Evolutionary conservation across 2,888 invertebrate species (phyloP).

Genomic region (Alloplasta piceator): DNA sequence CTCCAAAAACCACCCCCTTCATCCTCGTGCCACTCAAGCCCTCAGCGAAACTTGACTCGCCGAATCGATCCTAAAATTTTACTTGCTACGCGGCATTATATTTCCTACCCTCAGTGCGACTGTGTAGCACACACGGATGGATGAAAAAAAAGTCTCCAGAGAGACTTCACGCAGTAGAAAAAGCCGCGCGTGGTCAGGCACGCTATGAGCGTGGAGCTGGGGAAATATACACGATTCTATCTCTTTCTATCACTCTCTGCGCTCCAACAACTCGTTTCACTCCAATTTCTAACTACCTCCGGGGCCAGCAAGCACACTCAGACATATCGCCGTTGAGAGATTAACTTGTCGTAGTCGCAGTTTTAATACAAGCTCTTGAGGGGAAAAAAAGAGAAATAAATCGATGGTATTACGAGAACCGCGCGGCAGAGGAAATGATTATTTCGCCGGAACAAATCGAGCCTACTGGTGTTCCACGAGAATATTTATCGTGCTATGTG

Average conservation of each 20-base stretch:
- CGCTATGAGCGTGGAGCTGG: slow-evolving; percentile 5
- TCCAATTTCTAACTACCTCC: slow-evolving; percentile 44
- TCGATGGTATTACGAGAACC: slow-evolving; percentile 68
- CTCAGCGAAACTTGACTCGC: slow-evolving; percentile 52
- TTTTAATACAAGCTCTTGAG: slow-evolving; percentile 75
- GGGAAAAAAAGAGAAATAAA: slow-evolving; percentile 57
- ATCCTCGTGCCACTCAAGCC: slow-evolving; percentile 50
- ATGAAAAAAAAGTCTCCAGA: slow-evolving; percentile 16
- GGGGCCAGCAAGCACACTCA: slow-evolving; percentile 25
- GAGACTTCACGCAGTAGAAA: slow-evolving; percentile 43
- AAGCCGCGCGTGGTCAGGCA: slow-evolving; percentile 56
- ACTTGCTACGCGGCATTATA: slow-evolving; percentile 39
- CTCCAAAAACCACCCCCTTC: slow-evolving; percentile 62
- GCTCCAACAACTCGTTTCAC: slow-evolving; percentile 41
- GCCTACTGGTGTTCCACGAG: slow-evolving; percentile 7
- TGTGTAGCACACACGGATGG: slow-evolving; percentile 10
- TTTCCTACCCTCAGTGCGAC: slow-evolving; percentile 5
- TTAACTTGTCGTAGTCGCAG: slow-evolving; percentile 76
- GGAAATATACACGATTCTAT: slow-evolving; percentile 32
- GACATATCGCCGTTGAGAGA: slow-evolving; percentile 76
- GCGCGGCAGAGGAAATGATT: slow-evolving; percentile 37
- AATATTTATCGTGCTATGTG: slow-evolving; percentile 13
- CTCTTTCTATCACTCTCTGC: neutral
- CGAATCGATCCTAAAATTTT: slow-evolving; percentile 60
- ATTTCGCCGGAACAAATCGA: slow-evolving; percentile 32